Conservation (phyloP, 1,140 invertebrate genomes). For the Drosophila albomicans region DNA sequence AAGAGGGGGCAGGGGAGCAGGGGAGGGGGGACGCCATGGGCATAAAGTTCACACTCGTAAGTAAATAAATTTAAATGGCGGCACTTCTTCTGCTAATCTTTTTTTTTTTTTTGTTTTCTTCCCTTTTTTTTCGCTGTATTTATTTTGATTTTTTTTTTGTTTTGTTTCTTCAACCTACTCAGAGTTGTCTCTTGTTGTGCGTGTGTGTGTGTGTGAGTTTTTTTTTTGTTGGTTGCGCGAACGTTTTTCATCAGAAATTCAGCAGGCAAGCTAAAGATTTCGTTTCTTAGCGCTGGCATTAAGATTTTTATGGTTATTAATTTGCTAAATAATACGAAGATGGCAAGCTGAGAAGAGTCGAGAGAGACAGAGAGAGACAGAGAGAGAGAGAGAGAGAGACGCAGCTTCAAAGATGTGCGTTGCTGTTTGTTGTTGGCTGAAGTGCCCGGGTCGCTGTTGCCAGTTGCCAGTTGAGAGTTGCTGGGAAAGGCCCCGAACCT, state of each 20-base stretch:
- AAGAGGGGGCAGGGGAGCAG: neutral
- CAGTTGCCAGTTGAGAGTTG: slow-evolving; percentile 9
- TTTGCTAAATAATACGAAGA: slow-evolving; percentile 81
- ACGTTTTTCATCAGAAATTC: slow-evolving; percentile 81
- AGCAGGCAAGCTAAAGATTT: slow-evolving; percentile 80
- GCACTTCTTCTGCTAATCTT: slow-evolving; percentile 80
- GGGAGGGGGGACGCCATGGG: slow-evolving; percentile 61
- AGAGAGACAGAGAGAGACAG: too few relatives aligned
- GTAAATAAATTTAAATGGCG: slow-evolving; percentile 83
- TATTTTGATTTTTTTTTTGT: slow-evolving; percentile 48
- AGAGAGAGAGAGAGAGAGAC: too few relatives aligned
- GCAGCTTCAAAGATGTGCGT: slow-evolving; percentile 3
- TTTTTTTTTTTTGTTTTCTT: slow-evolving; percentile 36
- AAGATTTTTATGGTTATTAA: slow-evolving; percentile 84
- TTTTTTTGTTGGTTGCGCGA: slow-evolving; percentile 52
- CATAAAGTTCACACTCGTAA: slow-evolving; percentile 83
- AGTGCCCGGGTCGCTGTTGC: slow-evolving; percentile 30
- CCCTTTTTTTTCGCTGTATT: slow-evolving; percentile 36
- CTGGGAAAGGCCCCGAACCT: slow-evolving; percentile 29
- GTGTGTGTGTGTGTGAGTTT: slow-evolving; percentile 15
- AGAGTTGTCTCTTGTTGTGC: slow-evolving; percentile 47
- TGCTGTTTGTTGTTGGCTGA: slow-evolving; percentile 7
- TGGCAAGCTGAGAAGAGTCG: slow-evolving; percentile 35
- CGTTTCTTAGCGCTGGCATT: slow-evolving; percentile 76
- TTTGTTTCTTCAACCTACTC: slow-evolving; percentile 47